Evolutionary conservation across 1,140 invertebrate genomes (phyloP).

Genomic region (Stegodyphus dumicola): DNA sequence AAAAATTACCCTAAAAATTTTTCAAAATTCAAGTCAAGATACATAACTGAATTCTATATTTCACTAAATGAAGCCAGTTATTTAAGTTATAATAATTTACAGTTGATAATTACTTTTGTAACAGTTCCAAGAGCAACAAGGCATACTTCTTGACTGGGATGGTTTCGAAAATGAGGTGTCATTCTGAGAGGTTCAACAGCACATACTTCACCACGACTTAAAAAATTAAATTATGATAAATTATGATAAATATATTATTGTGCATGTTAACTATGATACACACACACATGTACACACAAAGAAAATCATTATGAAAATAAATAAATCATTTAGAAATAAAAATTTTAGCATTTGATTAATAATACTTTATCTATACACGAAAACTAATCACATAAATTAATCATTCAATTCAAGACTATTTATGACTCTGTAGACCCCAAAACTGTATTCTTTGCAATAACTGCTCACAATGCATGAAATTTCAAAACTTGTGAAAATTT

Average conservation of each 20-base stretch:
- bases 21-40: too few relatives aligned
- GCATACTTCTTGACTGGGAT: slow-evolving; percentile 79
- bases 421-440: too few relatives aligned
- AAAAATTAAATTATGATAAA: background rate
- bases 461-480: too few relatives aligned
- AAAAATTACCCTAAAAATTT: too few relatives aligned
- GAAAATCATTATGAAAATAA: background rate
- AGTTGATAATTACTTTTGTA: slow-evolving; percentile 61
- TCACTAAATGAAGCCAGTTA: too few relatives aligned
- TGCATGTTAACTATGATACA: background rate
- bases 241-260: background rate
- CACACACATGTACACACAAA: background rate
- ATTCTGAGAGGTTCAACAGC: slow-evolving; percentile 85
- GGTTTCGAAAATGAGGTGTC: slow-evolving; percentile 74
- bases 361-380: too few relatives aligned
- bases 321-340: background rate
- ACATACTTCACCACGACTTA: slow-evolving; percentile 93
- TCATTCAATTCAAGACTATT: too few relatives aligned
- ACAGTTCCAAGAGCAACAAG: slow-evolving; percentile 85
- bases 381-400: too few relatives aligned
- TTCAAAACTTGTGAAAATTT: too few relatives aligned
- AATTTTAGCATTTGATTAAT: too few relatives aligned
- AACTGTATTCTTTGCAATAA: too few relatives aligned
- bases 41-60: too few relatives aligned
- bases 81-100: background rate